Evolutionary conservation across 2,113 vertebrate genomes (phyloP), one percentile per base, ranked within the genome.

Genomic region (Callaeas wilsoni): DNA sequence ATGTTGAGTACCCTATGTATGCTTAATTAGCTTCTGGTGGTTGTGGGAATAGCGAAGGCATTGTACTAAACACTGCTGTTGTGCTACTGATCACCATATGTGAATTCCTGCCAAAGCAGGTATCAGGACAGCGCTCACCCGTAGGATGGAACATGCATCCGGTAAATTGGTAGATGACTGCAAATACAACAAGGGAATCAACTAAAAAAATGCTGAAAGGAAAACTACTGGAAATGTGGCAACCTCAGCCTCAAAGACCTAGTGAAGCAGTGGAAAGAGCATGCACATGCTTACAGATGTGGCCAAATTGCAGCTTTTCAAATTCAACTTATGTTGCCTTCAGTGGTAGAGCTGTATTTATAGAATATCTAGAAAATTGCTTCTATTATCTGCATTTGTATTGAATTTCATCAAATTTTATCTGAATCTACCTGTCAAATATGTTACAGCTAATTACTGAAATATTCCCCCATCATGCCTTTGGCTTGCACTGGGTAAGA

Each of bases 331-430:
- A 13, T 0, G 0, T 62, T 77, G 16, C 29, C 4, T 82, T 78
- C 74, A 64, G 39, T 30, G 39, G 46, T 22, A 70, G 27, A 42
- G 25, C 14, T 50, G 21, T 39, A n/a, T 13, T 71, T 84, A 56
- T 35, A 63, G 37, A 44, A 32, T 44, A 7, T 23, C 37, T 59
- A 65, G 77, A 79, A 95, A 87, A 71, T 39, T 71, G 17, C 25
- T 79, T 79, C 41, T 63, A 11, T 64, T 93, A 46, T 41, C 80
- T 93, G 30, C 46, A 75, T 91, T 93, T 94, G 19, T 78, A 16
- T 50, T 0, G 0, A 68, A 42, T 50, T 41, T 56, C 74, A 49
- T 84, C 23, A 27, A 44, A 18, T 73, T 37, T 73, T 37, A 63
- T 68, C 49, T 87, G 65, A 74, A 82, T 50, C 42, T 93, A 42